Base-by-base conservation (phyloP, 2,113 vertebrate species). In the Hemiprocne comata region DNA sequence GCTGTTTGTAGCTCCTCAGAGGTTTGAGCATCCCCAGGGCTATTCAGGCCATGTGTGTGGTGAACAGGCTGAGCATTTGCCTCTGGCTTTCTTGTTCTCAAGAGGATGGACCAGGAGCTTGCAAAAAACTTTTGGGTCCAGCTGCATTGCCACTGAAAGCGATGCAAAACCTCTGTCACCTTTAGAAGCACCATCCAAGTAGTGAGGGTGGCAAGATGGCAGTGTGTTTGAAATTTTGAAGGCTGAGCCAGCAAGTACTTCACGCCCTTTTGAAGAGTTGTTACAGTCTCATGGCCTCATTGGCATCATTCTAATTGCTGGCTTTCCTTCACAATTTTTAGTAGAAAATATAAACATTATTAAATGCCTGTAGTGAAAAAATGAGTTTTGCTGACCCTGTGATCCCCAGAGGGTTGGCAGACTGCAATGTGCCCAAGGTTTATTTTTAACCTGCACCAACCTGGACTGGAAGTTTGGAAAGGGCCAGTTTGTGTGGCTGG, bases 131-230 rank as follows among this genome's bases (percentile, higher is more conserved):
- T 60, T 5, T 1, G 8, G 60, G 23, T 36, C 12, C n/a, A 8
- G 36, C 28, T 2, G 0, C 18, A 29, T 25, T 26, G 38, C 11
- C 17, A 4, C n/a, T 25, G 25, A 60, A 23, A 64, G 28, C 58
- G 15, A 34, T 9, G 21, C 1, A 1, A 48, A 34, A 34, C 16
- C 55, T 44, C 36, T 38, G 26, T 31, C 2, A 1, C 67, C 61
- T 50, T 70, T 82, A 65, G 66, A 33, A 73, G 53, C 62, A 16
- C 34, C 28, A 6, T 19, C 55, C 31, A 53, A 55, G 57, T 26
- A 53, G 15, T 5, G 26, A 34, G 23, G 40, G 28, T 1, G 0
- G 61, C 0, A 1, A 61, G 33, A 2, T 3, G 25, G 64, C 36
- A 77, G 42, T 2, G 2, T 2, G 29, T 44, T 11, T 18, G 65